Evolutionary conservation across 2,113 vertebrate species (phyloP).

Genomic region (Laterallus jamaicensis): DNA sequence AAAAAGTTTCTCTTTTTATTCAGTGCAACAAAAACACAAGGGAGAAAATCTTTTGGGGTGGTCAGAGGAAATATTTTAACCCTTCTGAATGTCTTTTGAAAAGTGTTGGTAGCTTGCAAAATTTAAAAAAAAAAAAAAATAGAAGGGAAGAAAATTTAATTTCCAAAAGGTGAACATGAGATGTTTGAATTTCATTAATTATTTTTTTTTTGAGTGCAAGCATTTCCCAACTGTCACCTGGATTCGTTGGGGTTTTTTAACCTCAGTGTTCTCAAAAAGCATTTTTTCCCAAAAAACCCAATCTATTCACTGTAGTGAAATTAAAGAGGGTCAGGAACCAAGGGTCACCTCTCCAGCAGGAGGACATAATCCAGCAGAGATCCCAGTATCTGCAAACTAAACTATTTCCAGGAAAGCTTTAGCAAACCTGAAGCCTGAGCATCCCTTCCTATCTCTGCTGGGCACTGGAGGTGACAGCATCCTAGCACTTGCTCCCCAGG

Average conservation of each 20-base stretch:
- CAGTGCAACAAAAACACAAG: neutral
- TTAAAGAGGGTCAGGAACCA: neutral
- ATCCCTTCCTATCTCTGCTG: neutral
- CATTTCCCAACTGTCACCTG: neutral
- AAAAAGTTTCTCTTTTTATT: conserved; percentile 27
- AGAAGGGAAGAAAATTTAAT: neutral
- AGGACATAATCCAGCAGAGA: neutral
- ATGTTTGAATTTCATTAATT: neutral
- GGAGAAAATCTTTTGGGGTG: conserved; percentile 9
- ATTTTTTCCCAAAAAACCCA: accelerated
- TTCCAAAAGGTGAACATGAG: neutral
- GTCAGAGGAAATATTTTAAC: conserved; percentile 10
- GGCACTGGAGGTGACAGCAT: neutral
- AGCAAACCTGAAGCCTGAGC: neutral
- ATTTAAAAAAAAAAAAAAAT: neutral
- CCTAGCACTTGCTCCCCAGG: neutral
- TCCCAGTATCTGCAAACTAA: neutral
- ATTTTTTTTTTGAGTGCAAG: neutral
- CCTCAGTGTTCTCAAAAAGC: neutral
- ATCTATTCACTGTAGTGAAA: neutral
- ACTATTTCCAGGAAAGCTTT: neutral
- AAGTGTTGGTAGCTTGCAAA: neutral
- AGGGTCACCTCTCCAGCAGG: too few species aligned
- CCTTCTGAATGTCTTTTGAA: neutral
- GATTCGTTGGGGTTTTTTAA: neutral